Conservation (phyloP, 2,888 invertebrate genomes). For the Cheilosia vernalis region DNA sequence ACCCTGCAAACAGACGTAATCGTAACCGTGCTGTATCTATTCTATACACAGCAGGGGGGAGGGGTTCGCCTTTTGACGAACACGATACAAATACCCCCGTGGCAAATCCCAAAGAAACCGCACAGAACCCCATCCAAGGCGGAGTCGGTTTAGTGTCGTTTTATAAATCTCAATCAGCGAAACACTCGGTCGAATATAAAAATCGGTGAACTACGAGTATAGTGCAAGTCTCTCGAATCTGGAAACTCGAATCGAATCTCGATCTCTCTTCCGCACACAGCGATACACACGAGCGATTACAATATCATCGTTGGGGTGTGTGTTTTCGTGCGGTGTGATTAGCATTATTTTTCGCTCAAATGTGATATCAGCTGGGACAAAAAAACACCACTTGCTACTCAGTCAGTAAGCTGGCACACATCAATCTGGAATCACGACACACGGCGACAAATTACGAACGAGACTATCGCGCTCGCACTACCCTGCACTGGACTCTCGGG, state of each 20-base stretch:
- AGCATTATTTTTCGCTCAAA: conserved; percentile 62
- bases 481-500: conserved; percentile 36
- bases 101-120: conserved; percentile 6
- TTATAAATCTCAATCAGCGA: conserved; percentile 36
- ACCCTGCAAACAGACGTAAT: conserved; percentile 34
- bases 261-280: conserved; percentile 50
- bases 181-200: conserved; percentile 24
- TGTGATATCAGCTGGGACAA: conserved; percentile 62
- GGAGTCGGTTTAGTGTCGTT: conserved; percentile 11
- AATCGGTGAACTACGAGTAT: neutral
- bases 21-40: conserved; percentile 13
- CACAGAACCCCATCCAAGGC: conserved; percentile 2
- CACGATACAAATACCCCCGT: neutral
- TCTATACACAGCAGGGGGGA: neutral
- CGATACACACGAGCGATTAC: too few relatives aligned
- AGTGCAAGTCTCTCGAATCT: conserved; percentile 36
- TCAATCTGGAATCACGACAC: conserved; percentile 73
- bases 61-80: neutral
- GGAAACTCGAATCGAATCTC: conserved; percentile 22
- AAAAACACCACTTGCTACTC: conserved; percentile 67
- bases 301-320: neutral
- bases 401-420: conserved; percentile 70
- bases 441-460: conserved; percentile 21
- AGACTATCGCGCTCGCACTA: conserved; percentile 1
- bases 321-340: conserved; percentile 59